Evolutionary conservation across 1,140 invertebrate genomes (phyloP), one percentile per base, ranked within the genome.

Genomic region (Rhyzopertha dominica): DNA sequence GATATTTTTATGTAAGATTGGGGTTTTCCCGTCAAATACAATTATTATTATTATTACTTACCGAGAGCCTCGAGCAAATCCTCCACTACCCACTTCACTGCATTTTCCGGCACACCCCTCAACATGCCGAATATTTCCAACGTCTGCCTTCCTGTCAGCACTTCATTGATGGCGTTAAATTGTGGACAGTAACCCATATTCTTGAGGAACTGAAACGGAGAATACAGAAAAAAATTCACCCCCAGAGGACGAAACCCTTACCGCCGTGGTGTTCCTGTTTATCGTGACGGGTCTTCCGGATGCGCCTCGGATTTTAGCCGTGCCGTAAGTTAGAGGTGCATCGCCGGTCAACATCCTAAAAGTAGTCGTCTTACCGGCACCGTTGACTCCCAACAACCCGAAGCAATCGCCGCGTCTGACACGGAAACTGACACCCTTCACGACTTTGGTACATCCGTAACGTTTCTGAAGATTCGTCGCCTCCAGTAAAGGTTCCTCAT

Each of bases 281-380:
- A 37, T 37, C 10, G 22, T 9, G 4, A 22, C 3, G 2, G 3
- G 16, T 19, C 32, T n/a, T 3, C 4, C 10, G 17, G 3, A 13
- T 14, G 7, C 17, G 10, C n/a, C 14, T 13, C 36, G 24, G 26
- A 34, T 50, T 10, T 12, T 31, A 7, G 43, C 28, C 4, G 44
- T 56, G 22, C 81, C 81, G 14, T 52, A 52, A 12, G 77, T 76
- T 4, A 80, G 71, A 35, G 65, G 58, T 26, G 74, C 68, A 58
- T 84, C 80, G 10, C 84, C 84, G 2, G 85, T 87, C 34, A 87
- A 64, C 81, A 87, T 87, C 2, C 53, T 39, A 41, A 95, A 94
- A 4, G 87, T 92, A 8, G 87, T 87, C 4, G 90, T 91, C 70
- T 95, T 95, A 3, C 92, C 92, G 4, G 92, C 90, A 1, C 91